Evolutionary conservation across 2,888 invertebrate genomes (phyloP).

Genomic region (Hypsopygia costalis): DNA sequence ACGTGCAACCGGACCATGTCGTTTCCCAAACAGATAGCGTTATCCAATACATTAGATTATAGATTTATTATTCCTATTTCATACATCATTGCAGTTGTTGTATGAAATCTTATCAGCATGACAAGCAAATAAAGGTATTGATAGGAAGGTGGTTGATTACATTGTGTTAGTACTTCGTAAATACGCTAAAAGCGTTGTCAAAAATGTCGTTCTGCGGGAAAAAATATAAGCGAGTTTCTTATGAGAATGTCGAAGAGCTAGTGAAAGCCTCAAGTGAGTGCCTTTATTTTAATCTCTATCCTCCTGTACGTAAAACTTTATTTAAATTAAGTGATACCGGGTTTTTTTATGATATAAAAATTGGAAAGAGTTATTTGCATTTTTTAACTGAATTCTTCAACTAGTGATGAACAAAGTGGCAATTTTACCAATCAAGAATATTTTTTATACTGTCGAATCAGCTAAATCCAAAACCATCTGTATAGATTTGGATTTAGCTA

Average conservation of each 20-base stretch:
- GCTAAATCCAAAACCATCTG: too few relatives aligned
- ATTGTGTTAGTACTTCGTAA: neutral
- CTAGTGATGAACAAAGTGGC: too few relatives aligned
- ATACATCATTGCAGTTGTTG: neutral
- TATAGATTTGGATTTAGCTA: too few relatives aligned
- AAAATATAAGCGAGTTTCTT: constrained; percentile 41
- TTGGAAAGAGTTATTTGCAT: too few relatives aligned
- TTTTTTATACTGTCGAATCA: too few relatives aligned
- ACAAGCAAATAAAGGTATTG: neutral
- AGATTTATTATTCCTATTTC: neutral
- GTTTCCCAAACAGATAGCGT: too few relatives aligned
- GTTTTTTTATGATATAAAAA: too few relatives aligned
- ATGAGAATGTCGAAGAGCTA: constrained; percentile 52
- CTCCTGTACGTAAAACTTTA: too few relatives aligned
- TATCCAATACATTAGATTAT: neutral
- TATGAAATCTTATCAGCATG: neutral
- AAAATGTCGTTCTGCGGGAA: constrained; percentile 61
- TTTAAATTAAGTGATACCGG: too few relatives aligned
- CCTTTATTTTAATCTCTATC: neutral
- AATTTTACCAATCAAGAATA: too few relatives aligned
- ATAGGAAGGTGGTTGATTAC: neutral
- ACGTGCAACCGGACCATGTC: too few relatives aligned
- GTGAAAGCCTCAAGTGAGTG: constrained; percentile 49
- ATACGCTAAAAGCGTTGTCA: neutral
- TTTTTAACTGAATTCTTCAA: too few relatives aligned